phyloP scores from a whole-genome alignment of 2,797 vertebrate species.

The Chaetodon trifasciatus region DNA sequence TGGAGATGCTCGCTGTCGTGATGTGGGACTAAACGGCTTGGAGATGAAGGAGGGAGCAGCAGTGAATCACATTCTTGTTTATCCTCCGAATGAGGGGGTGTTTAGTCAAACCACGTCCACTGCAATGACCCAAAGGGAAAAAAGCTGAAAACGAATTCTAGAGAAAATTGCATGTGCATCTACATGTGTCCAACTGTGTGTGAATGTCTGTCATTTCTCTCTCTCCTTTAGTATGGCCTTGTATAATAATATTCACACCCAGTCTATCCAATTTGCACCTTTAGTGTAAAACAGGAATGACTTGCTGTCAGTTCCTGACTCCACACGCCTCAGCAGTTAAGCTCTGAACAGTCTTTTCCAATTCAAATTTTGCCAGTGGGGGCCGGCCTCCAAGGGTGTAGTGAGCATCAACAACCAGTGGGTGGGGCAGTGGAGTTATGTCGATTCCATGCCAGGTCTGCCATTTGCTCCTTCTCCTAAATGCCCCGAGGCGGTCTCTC shows the following conservation, averaged over 20 bases:
- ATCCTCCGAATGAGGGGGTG: slow-evolving; percentile 14
- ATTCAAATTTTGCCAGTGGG: neutral
- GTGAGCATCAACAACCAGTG: slow-evolving; percentile 44
- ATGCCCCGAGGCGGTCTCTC: slow-evolving; percentile 13
- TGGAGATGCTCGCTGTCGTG: slow-evolving; percentile 47
- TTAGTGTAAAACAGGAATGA: neutral
- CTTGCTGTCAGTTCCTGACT: neutral
- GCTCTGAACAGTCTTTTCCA: neutral
- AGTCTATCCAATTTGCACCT: neutral
- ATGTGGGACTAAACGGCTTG: slow-evolving; percentile 8
- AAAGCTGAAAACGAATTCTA: neutral
- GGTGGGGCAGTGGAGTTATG: slow-evolving; percentile 54
- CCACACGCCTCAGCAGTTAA: neutral
- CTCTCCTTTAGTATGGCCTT: neutral
- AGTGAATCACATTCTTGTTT: slow-evolving; percentile 36
- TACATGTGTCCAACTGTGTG: neutral
- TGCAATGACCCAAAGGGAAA: neutral
- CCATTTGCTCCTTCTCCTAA: slow-evolving; percentile 34
- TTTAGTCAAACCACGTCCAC: slow-evolving; percentile 24
- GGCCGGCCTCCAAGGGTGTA: slow-evolving; percentile 34
- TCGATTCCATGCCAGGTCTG: neutral
- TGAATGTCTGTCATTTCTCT: neutral
- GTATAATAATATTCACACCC: neutral
- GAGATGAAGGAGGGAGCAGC: slow-evolving; percentile 18
- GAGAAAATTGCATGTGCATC: neutral